A percentile compares a stretch with the other conserved stretches of the same genome.
These are phyloP conservation scores for Solea senegalensis DNA, from an alignment of 2,113 vertebrate genomes.

Conservation along the genomic window DNA sequence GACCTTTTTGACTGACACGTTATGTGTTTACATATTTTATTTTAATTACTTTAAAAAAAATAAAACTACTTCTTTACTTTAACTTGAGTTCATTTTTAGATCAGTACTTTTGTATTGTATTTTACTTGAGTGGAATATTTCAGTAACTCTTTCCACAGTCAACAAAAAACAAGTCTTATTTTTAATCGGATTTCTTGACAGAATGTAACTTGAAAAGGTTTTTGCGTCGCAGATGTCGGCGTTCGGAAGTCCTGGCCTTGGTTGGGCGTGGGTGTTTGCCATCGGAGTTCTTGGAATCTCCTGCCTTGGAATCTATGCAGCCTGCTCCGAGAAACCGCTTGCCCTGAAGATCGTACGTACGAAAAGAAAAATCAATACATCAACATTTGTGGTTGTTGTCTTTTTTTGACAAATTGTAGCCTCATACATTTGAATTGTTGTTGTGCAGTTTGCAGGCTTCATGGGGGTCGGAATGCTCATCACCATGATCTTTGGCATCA, in stretches of 20 bases:
- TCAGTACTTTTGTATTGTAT: no score
- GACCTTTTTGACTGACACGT: no score
- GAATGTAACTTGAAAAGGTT: not conserved
- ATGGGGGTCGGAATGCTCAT: conserved; percentile 64
- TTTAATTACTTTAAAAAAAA: no score
- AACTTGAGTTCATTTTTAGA: no score
- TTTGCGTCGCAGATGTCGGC: not conserved
- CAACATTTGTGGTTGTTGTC: not conserved
- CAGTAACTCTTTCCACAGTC: no score
- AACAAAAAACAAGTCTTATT: no score
- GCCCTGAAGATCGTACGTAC: conserved; percentile 61
- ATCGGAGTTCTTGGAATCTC: conserved; percentile 51
- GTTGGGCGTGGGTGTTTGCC: conserved; percentile 45
- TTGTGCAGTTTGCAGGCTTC: conserved; percentile 68
- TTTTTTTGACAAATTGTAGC: no score
- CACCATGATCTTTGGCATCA: conserved; percentile 67
- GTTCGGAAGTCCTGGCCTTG: not conserved
- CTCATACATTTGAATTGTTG: not conserved
- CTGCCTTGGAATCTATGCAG: conserved; percentile 55
- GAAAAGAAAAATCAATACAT: not conserved
- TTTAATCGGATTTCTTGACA: not conserved
- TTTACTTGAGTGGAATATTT: no score
- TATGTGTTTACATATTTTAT: no score
- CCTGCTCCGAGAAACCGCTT: conserved; percentile 29
- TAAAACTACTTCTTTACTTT: no score